Base-by-base conservation (phyloP, 2,888 invertebrate genomes). In the Spisula solida region DNA sequence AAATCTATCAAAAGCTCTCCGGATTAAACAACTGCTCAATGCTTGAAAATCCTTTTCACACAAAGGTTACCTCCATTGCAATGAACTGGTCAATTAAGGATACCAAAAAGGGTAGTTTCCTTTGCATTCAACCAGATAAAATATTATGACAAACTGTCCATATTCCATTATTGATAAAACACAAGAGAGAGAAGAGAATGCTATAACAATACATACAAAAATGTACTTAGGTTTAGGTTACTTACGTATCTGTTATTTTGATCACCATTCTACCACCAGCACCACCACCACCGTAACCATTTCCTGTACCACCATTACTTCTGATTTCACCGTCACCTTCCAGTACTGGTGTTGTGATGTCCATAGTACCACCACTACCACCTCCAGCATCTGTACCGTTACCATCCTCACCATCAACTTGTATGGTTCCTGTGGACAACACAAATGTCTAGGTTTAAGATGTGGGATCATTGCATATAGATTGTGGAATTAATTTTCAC, bases 231-330 rank as follows among this genome's bases (percentile, higher is more conserved):
- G 31, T 75, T 16, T 16, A 75, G 31, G 25, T 25, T 8, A 90
- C 90, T 70, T 88, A 94, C 94, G 56, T 89, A 31, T 89, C 81
- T 10, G 86, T 86, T 1, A 93, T 86, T 6, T 16, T 70, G 55
- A 94, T 55, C 16, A 85, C 87, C 55, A 94, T 93, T 81, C 94
- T 92, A 12, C 95, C 95, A n/a, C 94, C 95, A 48, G 94, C 93
- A 29, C 94, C 94, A 12, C 94, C 94, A 20, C 94, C 95, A 51
- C 93, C 93, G 47, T 85, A 81, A 0, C 90, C 91, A n/a, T 78
- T 86, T 12, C 94, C 94, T 20, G 81, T 6, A 18, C 94, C 95
- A 25, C 94, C 95, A 92, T 93, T 91, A 41, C 88, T 88, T 29
- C 90, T 78, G 41, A 94, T 86, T 14, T 84, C 85, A 20, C 95